Evolutionary conservation across 2,797 vertebrate species (phyloP).

Genomic region (Danio choprae): DNA sequence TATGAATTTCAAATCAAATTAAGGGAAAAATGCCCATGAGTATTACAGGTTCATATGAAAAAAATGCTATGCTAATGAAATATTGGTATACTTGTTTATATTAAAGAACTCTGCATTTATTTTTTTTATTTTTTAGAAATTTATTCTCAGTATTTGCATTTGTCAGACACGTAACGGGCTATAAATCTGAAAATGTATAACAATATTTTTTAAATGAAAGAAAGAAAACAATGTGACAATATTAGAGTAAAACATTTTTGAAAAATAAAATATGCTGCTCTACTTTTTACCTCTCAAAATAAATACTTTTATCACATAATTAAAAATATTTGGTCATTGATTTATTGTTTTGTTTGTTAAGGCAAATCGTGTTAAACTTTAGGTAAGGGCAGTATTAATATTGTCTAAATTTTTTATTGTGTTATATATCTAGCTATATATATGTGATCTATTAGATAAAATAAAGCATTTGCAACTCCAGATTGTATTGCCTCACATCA

Average conservation of each 20-base stretch:
- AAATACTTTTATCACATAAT: not conserved
- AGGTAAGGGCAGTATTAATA: not conserved
- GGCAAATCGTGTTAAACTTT: not conserved
- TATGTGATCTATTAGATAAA: not conserved
- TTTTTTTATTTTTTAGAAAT: not conserved
- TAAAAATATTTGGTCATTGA: not conserved
- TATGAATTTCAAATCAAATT: no score
- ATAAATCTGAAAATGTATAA: not conserved
- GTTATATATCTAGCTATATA: not conserved
- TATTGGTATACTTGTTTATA: not conserved
- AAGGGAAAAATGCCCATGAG: no score
- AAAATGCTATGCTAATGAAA: not conserved
- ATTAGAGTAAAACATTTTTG: not conserved
- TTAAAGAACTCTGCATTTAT: not conserved
- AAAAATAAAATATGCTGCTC: not conserved
- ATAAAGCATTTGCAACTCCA: not conserved
- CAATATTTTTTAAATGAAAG: not conserved
- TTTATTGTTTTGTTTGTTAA: no score
- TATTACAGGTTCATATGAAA: not conserved
- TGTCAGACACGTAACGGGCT: no score
- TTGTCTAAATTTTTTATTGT: not conserved
- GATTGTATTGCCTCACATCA: not conserved
- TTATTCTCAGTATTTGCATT: constrained; percentile 1
- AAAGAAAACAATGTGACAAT: not conserved
- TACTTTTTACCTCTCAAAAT: not conserved